Percentiles rank a stretch among this genome's conserved stretches.
Evolutionary conservation across 2,888 invertebrate genomes (phyloP).

Genomic region (Drosophila koepferae): DNA sequence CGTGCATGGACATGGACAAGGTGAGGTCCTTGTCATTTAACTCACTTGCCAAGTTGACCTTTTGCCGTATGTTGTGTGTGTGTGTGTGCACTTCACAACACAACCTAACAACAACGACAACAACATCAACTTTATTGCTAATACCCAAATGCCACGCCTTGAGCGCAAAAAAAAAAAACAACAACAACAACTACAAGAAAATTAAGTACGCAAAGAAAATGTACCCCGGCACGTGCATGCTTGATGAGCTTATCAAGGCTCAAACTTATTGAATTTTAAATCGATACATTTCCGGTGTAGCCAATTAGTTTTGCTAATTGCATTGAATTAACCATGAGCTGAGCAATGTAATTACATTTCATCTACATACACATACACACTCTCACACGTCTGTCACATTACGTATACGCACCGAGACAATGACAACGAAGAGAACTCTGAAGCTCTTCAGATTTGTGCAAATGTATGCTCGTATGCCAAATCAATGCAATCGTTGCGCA

Average conservation of each 20-base stretch:
- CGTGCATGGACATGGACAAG: slow-evolving; percentile 48
- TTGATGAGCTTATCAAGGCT: slow-evolving; percentile 70
- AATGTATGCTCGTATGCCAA: neutral
- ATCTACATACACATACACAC: neutral
- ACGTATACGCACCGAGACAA: slow-evolving; percentile 1
- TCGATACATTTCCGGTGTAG: slow-evolving; percentile 65
- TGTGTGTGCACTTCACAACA: slow-evolving; percentile 50
- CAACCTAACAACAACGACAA: slow-evolving; percentile 30
- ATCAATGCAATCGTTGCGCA: slow-evolving; percentile 8
- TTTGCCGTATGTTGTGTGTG: slow-evolving; percentile 36
- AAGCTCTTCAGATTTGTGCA: slow-evolving; percentile 4
- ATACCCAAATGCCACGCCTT: slow-evolving; percentile 73
- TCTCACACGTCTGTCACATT: neutral
- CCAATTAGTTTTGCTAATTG: slow-evolving; percentile 70
- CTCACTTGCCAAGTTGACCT: slow-evolving; percentile 74
- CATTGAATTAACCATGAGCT: slow-evolving; percentile 63
- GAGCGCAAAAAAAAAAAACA: slow-evolving; percentile 33
- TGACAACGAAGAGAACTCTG: neutral
- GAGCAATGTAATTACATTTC: slow-evolving; percentile 38
- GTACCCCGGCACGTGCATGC: slow-evolving; percentile 50
- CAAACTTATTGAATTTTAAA: slow-evolving; percentile 70
- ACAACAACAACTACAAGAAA: neutral
- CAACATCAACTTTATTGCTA: slow-evolving; percentile 56
- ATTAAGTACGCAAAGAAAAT: slow-evolving; percentile 11
- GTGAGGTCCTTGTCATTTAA: slow-evolving; percentile 78